A percentile compares a stretch with the other conserved stretches of the same genome.
phyloP scores from a whole-genome alignment of 1,140 invertebrate genomes.

The Panagrolaimus sp. region DNA sequence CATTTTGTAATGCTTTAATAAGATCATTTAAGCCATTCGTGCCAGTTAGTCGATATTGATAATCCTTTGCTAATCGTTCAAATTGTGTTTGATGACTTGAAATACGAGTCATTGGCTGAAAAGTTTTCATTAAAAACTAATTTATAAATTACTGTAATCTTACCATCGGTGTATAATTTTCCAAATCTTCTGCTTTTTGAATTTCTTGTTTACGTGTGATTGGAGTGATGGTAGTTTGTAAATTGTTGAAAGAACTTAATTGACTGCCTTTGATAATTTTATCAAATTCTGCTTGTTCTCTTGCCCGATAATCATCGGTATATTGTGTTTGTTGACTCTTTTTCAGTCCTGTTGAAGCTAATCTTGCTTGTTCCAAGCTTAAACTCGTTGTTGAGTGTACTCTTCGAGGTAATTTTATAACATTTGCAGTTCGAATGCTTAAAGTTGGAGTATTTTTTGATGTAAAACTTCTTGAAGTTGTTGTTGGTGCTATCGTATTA shows the following conservation, averaged over 20 bases:
- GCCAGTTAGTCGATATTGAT: conserved; percentile 13
- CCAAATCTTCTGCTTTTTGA: not conserved
- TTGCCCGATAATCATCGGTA: conserved; percentile 1
- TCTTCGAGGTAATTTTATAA: not conserved
- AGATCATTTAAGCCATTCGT: conserved; percentile 1
- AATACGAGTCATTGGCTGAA: not conserved
- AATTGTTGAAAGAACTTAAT: conserved; percentile 8
- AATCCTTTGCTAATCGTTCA: conserved; percentile 16
- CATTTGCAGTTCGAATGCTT: not conserved
- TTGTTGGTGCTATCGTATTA: not conserved
- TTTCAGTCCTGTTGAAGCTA: not conserved
- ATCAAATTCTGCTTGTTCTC: conserved; percentile 9
- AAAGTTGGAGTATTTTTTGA: not conserved
- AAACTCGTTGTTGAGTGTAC: not conserved
- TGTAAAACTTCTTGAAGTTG: not conserved
- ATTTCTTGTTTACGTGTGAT: not conserved
- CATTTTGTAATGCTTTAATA: conserved; percentile 17
- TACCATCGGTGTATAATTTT: not conserved
- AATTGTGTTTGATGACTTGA: conserved; percentile 14
- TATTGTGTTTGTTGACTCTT: not conserved
- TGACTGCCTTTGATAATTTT: conserved; percentile 7
- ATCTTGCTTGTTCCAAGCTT: conserved; percentile 3
- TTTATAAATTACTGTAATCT: too few relatives aligned
- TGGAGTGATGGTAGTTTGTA: not conserved
- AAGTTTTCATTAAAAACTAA: not conserved